Percentiles rank a stretch among this genome's conserved stretches.
phyloP scores from a whole-genome alignment of 1,140 invertebrate genomes.

The Drosophila mauritiana region DNA sequence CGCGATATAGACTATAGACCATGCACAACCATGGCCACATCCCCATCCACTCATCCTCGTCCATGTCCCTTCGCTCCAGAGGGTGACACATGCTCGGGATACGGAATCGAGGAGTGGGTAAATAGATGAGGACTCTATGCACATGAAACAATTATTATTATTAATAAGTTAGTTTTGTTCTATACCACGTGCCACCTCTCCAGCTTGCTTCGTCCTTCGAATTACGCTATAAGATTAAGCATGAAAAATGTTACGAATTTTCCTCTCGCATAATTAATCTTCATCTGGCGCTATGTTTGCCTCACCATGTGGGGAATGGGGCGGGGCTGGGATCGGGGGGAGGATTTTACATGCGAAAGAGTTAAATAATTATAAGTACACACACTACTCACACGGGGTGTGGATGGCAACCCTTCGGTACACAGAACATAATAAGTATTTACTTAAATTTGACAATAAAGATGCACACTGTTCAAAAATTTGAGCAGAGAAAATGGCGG shows the following conservation, averaged over 20 bases:
- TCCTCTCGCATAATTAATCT: slow-evolving; percentile 71
- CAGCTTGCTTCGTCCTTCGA: slow-evolving; percentile 13
- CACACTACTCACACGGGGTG: slow-evolving; percentile 27
- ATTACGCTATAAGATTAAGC: slow-evolving; percentile 73
- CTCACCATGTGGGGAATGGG: slow-evolving; percentile 9
- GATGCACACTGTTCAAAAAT: too few relatives aligned
- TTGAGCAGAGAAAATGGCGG: too few relatives aligned
- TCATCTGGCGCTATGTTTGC: slow-evolving; percentile 59
- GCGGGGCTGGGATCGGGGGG: background rate
- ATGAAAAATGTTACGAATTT: slow-evolving; percentile 80
- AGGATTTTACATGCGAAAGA: slow-evolving; percentile 64
- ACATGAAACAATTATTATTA: slow-evolving; percentile 80
- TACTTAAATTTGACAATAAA: background rate
- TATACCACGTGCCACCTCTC: slow-evolving; percentile 44
- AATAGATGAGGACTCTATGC: slow-evolving; percentile 32
- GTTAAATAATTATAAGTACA: slow-evolving; percentile 80
- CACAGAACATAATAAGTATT: background rate
- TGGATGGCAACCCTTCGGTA: slow-evolving; percentile 6
- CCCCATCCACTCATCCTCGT: too few relatives aligned
- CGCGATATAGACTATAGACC: background rate
- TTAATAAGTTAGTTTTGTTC: slow-evolving; percentile 78
- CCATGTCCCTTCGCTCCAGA: background rate
- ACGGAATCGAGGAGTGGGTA: background rate
- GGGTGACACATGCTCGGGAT: slow-evolving; percentile 26
- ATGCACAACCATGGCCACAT: background rate